Evolutionary conservation across 2,797 vertebrate genomes (phyloP).

Genomic region (Diplodus sargus): DNA sequence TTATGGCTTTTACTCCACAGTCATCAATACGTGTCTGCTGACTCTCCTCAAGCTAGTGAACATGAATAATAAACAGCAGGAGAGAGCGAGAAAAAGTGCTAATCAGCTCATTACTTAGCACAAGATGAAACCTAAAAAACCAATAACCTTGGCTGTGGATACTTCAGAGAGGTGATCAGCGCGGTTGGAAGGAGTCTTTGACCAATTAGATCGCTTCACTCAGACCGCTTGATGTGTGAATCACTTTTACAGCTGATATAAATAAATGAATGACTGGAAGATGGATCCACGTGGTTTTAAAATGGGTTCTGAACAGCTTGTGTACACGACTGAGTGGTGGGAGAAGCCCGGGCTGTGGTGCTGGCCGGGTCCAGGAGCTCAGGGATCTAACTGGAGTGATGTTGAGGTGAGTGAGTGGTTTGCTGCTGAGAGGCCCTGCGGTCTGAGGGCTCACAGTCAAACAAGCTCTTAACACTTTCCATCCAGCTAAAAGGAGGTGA

Average conservation of each 20-base stretch:
- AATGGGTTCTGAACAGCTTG: conserved; percentile 14
- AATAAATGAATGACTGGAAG: not conserved
- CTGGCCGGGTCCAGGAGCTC: not conserved
- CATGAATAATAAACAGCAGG: conserved; percentile 38
- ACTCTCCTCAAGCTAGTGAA: conserved; percentile 9
- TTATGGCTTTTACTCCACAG: conserved; percentile 1
- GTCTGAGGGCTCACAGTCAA: conserved; percentile 9
- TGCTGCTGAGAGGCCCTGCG: conserved; percentile 5
- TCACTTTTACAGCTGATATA: conserved; percentile 22
- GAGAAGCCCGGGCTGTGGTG: not conserved
- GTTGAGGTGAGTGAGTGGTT: not conserved
- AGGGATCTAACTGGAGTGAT: not conserved
- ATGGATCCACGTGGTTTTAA: not conserved
- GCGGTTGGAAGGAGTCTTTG: conserved; percentile 10
- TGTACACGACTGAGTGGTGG: not conserved
- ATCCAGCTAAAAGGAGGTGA: not conserved
- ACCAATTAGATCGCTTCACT: conserved; percentile 23
- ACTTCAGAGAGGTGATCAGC: conserved; percentile 12
- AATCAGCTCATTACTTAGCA: conserved; percentile 30
- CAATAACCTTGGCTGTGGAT: conserved; percentile 25
- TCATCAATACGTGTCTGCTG: conserved; percentile 4
- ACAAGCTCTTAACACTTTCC: not conserved
- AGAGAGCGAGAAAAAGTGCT: conserved; percentile 8
- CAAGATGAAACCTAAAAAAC: conserved; percentile 32
- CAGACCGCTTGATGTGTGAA: conserved; percentile 13